These are phyloP conservation scores for Caenorhabditis briggsae DNA, from an alignment of 1,140 invertebrate species.

Conservation along the genomic window DNA sequence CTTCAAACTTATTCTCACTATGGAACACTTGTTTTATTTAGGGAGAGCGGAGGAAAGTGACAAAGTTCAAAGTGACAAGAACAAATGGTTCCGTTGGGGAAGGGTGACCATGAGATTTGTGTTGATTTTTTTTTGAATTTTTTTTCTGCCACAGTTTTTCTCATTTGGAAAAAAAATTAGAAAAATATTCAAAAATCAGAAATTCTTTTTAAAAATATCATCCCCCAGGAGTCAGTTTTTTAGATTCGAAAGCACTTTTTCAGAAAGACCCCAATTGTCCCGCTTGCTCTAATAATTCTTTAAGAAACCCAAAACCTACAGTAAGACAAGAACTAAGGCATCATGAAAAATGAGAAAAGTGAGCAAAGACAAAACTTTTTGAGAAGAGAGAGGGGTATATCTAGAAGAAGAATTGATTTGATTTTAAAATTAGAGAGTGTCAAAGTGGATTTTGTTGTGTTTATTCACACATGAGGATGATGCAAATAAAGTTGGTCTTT, in stretches of 20 bases:
- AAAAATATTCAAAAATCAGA: conserved; percentile 5
- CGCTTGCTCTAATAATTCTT: conserved; percentile 5
- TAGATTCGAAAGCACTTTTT: no score
- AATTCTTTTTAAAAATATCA: neutral
- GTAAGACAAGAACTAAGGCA: neutral
- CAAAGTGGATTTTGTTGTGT: neutral
- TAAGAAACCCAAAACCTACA: neutral
- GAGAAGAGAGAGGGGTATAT: neutral
- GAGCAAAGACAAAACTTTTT: neutral
- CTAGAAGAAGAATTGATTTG: neutral
- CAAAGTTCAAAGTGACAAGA: conserved; percentile 26
- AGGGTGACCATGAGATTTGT: neutral
- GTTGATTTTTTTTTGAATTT: neutral
- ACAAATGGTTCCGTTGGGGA: neutral
- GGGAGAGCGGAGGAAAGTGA: neutral
- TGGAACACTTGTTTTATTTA: neutral
- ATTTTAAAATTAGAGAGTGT: neutral
- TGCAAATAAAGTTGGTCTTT: neutral
- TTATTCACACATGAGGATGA: neutral
- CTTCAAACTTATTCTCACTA: neutral
- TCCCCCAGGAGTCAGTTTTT: no score
- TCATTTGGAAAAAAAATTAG: neutral
- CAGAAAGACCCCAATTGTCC: neutral
- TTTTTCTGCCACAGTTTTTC: neutral
- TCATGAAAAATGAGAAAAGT: neutral